Base-by-base conservation (phyloP, 1,140 invertebrate species). In the Dermatophagoides farinae region DNA sequence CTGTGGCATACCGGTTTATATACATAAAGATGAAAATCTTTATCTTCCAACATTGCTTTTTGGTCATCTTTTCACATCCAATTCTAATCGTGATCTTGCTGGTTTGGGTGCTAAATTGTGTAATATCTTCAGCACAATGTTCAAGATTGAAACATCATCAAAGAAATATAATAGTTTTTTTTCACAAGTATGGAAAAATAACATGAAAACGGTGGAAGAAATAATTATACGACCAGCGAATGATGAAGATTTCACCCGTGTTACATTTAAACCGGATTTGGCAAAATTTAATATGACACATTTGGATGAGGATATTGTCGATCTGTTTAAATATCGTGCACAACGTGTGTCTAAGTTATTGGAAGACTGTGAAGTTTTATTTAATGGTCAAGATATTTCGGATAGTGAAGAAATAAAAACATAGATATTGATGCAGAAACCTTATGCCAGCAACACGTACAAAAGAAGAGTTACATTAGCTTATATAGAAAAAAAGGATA, bases 41-140 rank as follows among this genome's bases (percentile, higher is more conserved):
- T 97, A 80, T 77, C 92, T 99, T 6, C 96, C 96, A 0, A 95
- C 93, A 0, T 87, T 99, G 85, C 99, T 99, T 66, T 99, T 99
- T 74, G 96, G 96, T 22, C 93, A 98, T 73, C 74, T 99, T 18
- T 74, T 99, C 51, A 99, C 96, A 43, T 98, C 93, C 71, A 98
- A 99, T 78, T 77, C 78, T 0, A 77, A 74, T 43, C 93, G 95
- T 69, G 96, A 96, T 64, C 78, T 95, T 67, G 99, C 99, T 71
- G 96, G 96, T 64, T 99, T 92, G 72, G 96, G 96, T 73, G 96
- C 96, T 1, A 99, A 99, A 74, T 89, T 67, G 89, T 78, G 12
- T n/a, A n/a, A n/a, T n/a, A n/a, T n/a, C n/a, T n/a, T n/a, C n/a
- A n/a, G n/a, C n/a, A n/a, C n/a, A n/a, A 90, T 90, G 69, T 99